Percentiles rank a stretch among this genome's conserved stretches.
These are phyloP conservation scores for Hecatera dysodea DNA, from an alignment of 2,888 invertebrate genomes.

Conservation along the genomic window DNA sequence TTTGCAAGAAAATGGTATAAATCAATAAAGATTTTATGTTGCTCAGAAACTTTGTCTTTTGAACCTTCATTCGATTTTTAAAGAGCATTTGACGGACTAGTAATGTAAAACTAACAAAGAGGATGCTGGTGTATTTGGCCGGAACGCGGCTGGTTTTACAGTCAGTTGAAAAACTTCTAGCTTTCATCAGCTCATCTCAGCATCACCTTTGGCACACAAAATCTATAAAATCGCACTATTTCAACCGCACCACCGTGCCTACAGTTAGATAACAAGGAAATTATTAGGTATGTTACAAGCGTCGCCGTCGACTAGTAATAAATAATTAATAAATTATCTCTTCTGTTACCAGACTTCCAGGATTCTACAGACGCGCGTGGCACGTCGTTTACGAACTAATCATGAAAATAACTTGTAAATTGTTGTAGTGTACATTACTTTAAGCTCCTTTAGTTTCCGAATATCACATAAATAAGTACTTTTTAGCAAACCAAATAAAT, in stretches of 20 bases:
- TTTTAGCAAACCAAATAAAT: not conserved
- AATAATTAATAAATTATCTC: not conserved
- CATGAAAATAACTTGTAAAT: not conserved
- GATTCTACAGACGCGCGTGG: too few species aligned
- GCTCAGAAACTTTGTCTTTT: conserved; percentile 32
- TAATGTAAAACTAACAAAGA: not conserved
- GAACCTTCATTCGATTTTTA: conserved; percentile 29
- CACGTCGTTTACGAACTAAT: not conserved
- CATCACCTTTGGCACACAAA: not conserved
- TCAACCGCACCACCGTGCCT: not conserved
- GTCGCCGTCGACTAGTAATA: not conserved
- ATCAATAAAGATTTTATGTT: conserved; percentile 30
- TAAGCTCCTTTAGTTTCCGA: not conserved
- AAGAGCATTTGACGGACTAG: not conserved
- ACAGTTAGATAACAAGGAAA: not conserved
- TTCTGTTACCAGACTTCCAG: not conserved
- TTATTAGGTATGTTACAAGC: not conserved
- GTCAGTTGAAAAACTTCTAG: too few species aligned
- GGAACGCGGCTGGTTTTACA: not conserved
- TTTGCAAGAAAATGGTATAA: conserved; percentile 26
- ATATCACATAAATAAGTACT: not conserved
- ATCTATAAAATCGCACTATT: not conserved
- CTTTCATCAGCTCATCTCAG: too few species aligned
- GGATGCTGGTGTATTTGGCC: not conserved
- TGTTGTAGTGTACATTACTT: not conserved